Base-by-base conservation (phyloP, 2,888 invertebrate species). In the Fragum sueziense region DNA sequence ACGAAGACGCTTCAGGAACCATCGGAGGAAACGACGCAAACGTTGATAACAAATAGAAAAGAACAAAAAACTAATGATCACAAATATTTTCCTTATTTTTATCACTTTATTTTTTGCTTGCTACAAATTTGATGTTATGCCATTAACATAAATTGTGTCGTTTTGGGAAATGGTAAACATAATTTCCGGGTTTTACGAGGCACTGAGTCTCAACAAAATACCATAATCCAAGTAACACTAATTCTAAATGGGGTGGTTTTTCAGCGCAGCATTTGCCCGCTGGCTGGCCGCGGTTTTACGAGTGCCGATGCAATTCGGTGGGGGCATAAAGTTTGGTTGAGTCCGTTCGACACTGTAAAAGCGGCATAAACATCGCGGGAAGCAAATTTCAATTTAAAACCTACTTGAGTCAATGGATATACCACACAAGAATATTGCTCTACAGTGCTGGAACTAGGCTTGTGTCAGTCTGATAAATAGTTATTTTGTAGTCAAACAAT, bases 361-460 rank as follows among this genome's bases (percentile, higher is more conserved):
- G 34, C 34, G 81, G 33, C 67, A 81, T 81, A 81, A 81, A 81
- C 72, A 51, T 81, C 69, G 77, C 75, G 62, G 74, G 75, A 73
- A 70, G 77, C 81, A 81, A 81, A 77, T 81, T 81, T 81, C 70
- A 77, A 81, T 77, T 78, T 81, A 72, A 78, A 74, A 74, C 57
- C 72, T 71, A 69, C 81, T 78, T 78, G 51, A 77, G 72, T 25
- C 14, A 29, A n/a, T n/a, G 31, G 22, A 25, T 67, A 52, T 65
- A 69, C 77, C 81, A 75, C 81, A 77, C 81, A 81, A 61, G 61
- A 72, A 22, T 65, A 65, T 25, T 41, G n/a, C 7, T 33, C 11
- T 65, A 65, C 17, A 57, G 29, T 57, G 25, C 29, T 57, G 20
- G 3, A 6, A 27, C 9, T n/a, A n/a, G n/a, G n/a, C n/a, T n/a